These are phyloP conservation scores for Drosophila sucinea DNA, from an alignment of 1,140 invertebrate species.

Conservation along the genomic window DNA sequence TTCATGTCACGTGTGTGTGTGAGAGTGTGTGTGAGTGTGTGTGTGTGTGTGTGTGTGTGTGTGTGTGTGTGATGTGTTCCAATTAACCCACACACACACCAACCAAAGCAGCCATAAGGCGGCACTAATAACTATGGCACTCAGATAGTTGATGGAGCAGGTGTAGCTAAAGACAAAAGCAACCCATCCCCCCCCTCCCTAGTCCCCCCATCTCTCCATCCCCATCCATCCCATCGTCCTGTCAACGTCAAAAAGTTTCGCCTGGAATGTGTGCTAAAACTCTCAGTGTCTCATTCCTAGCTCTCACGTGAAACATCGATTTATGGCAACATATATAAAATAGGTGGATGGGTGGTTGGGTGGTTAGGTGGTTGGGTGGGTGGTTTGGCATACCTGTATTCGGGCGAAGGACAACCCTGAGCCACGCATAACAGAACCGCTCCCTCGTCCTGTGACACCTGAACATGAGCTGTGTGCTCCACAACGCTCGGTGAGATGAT, in stretches of 20 bases:
- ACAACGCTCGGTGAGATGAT: constrained; percentile 88
- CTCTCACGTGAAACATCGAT: no score
- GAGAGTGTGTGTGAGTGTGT: no score
- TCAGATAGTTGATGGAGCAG: constrained; percentile 12
- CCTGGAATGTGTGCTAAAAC: constrained; percentile 60
- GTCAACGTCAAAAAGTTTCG: constrained; percentile 77
- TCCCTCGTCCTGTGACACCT: constrained; percentile 89
- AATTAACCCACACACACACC: constrained; percentile 59
- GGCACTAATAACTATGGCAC: constrained; percentile 48
- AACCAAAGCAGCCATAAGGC: constrained; percentile 13
- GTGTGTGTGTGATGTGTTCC: constrained; percentile 57
- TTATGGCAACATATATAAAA: background rate
- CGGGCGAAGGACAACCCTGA: constrained; percentile 89
- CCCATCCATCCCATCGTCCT: constrained; percentile 23
- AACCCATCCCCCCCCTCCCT: background rate
- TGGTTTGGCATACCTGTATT: constrained; percentile 86
- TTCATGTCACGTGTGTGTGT: background rate
- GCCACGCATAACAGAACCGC: constrained; percentile 89
- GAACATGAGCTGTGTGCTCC: constrained; percentile 87
- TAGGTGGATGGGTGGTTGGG: background rate
- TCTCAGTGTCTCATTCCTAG: constrained; percentile 17
- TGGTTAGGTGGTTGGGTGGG: background rate
- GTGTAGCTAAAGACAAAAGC: constrained; percentile 3
- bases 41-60: constrained; percentile 40
- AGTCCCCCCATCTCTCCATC: no score